A percentile compares a stretch with the other conserved stretches of the same genome.
Conservation (phyloP, 2,113 vertebrate genomes). For the Poeciliopsis prolifica region DNA sequence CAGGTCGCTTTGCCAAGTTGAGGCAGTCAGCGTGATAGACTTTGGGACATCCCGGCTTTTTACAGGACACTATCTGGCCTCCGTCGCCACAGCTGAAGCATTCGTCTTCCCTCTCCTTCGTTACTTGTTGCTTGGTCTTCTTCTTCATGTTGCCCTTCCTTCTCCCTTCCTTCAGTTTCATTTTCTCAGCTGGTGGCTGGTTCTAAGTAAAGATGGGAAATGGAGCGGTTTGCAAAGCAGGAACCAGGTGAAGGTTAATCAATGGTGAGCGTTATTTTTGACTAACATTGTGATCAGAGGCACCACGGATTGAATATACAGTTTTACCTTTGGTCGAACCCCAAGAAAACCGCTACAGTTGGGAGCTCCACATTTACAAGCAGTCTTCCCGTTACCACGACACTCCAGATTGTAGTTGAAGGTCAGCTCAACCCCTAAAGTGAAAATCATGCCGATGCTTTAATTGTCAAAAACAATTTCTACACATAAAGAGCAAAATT, state of each 20-base stretch:
- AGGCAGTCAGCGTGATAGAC: constrained; percentile 98
- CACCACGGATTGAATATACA: too few relatives aligned
- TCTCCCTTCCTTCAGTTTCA: constrained; percentile 88
- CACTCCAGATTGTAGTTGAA: constrained; percentile 99
- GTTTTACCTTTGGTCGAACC: constrained; percentile 91
- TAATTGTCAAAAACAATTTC: not conserved
- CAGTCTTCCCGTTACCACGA: constrained; percentile 96
- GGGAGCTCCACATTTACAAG: constrained; percentile 96
- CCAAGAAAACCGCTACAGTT: constrained; percentile 98
- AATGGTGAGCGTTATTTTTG: not conserved
- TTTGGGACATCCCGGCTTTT: constrained; percentile 96
- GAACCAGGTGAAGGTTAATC: not conserved
- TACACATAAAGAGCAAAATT: too few relatives aligned
- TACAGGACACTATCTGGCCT: constrained; percentile 96
- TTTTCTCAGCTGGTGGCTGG: constrained; percentile 87
- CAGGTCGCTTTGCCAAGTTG: constrained; percentile 94
- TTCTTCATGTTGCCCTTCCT: constrained; percentile 86
- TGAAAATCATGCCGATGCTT: not conserved
- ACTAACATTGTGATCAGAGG: not conserved
- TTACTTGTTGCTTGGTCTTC: constrained; percentile 87
- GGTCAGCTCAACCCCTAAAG: constrained; percentile 91
- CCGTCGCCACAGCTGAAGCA: constrained; percentile 97
- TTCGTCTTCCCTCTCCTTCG: constrained; percentile 94
- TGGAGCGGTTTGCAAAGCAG: not conserved
- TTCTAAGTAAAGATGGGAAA: constrained; percentile 78